These are phyloP conservation scores for Liparis tanakae DNA, from an alignment of 2,797 vertebrate genomes.

Conservation along the genomic window DNA sequence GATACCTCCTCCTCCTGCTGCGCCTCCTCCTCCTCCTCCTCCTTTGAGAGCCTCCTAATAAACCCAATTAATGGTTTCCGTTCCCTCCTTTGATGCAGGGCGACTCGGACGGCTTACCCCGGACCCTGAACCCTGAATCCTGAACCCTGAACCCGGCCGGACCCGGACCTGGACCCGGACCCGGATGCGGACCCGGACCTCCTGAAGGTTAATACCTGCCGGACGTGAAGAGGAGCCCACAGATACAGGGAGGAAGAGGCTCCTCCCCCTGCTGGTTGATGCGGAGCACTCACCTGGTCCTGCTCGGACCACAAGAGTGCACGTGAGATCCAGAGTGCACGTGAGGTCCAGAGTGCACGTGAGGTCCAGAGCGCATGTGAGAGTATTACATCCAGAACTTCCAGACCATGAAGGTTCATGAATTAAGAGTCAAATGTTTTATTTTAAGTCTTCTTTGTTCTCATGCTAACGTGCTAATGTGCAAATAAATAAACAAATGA, in stretches of 20 bases:
- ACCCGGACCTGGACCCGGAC: constrained; percentile 12
- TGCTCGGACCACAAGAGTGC: neutral
- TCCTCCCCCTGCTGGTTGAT: constrained; percentile 29
- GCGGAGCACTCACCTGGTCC: neutral
- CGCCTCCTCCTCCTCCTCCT: too few species aligned
- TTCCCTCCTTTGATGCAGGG: constrained; percentile 41
- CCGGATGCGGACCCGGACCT: constrained; percentile 40
- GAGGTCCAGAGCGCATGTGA: too few species aligned
- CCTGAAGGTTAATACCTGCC: constrained; percentile 25
- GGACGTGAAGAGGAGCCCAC: constrained; percentile 1
- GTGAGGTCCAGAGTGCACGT: too few species aligned
- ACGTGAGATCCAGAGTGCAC: constrained; percentile 1
- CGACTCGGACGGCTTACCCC: constrained; percentile 76
- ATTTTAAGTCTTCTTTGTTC: too few species aligned
- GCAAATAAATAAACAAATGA: neutral
- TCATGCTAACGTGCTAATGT: too few species aligned
- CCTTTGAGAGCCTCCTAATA: too few species aligned
- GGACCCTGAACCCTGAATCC: constrained; percentile 15
- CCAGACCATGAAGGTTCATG: too few species aligned
- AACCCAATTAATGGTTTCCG: too few species aligned
- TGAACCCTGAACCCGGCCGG: constrained; percentile 36
- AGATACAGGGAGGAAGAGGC: constrained; percentile 14
- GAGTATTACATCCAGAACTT: too few species aligned
- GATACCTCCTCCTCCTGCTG: too few species aligned
- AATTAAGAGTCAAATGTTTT: too few species aligned